These are phyloP conservation scores for Xylota sylvarum DNA, from an alignment of 2,888 invertebrate species.

Conservation along the genomic window DNA sequence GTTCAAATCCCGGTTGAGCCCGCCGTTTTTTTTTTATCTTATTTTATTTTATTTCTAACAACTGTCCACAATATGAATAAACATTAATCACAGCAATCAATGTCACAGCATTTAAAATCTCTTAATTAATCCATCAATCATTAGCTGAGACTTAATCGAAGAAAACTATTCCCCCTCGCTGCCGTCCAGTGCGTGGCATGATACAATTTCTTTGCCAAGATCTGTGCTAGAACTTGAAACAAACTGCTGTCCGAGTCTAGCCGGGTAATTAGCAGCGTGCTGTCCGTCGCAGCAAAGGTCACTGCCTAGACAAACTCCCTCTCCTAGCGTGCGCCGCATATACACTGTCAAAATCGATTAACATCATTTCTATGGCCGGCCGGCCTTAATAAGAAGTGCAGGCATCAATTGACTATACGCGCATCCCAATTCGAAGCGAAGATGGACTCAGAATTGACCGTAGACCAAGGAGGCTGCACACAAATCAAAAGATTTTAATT, in stretches of 20 bases:
- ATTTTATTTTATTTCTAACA: background rate
- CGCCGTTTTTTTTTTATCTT: constrained; percentile 58
- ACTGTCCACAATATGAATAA: background rate
- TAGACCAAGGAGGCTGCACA: constrained; percentile 50
- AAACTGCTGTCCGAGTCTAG: constrained; percentile 52
- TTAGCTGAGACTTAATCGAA: constrained; percentile 7
- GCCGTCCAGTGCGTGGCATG: too few species aligned
- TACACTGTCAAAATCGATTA: constrained; percentile 68
- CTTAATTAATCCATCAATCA: constrained; percentile 71
- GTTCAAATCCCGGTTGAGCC: constrained; percentile 85
- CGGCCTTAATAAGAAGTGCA: constrained; percentile 32
- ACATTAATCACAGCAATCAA: constrained; percentile 50
- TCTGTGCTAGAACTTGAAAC: constrained; percentile 69
- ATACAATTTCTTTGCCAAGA: constrained; percentile 57
- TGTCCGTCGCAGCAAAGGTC: constrained; percentile 47
- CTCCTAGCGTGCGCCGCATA: background rate
- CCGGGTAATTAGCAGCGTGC: constrained; percentile 67
- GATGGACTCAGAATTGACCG: constrained; percentile 67
- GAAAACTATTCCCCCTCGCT: background rate
- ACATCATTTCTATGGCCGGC: constrained; percentile 36
- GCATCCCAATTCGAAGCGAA: constrained; percentile 52
- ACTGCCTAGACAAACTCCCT: constrained; percentile 65
- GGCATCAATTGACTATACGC: constrained; percentile 55
- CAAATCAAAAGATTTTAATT: constrained; percentile 74
- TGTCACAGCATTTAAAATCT: constrained; percentile 48